These are phyloP conservation scores for Stichopus horrens DNA, from an alignment of 53 echinoderm and acorn worm genomes.

Conservation along the genomic window DNA sequence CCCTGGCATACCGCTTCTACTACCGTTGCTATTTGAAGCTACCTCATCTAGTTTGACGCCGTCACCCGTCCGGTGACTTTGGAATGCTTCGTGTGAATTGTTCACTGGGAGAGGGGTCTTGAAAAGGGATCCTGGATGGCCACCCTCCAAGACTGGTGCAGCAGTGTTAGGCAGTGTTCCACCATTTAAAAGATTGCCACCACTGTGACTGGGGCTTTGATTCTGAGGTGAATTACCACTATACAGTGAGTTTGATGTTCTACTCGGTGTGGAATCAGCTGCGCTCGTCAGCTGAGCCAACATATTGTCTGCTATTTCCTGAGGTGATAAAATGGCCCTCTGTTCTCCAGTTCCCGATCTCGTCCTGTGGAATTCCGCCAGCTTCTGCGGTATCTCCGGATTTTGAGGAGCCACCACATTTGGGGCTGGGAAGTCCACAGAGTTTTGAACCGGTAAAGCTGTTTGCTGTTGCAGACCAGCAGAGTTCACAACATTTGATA, in stretches of 20 bases:
- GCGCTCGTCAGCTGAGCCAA: constrained; percentile 79
- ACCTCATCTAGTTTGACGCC: neutral
- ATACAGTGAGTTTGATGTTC: neutral
- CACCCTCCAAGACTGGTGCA: neutral
- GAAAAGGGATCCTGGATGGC: constrained; percentile 47
- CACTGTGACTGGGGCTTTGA: constrained; percentile 26
- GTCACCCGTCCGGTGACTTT: neutral
- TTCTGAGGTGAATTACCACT: constrained; percentile 5
- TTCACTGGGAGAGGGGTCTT: constrained; percentile 64
- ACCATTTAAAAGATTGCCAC: constrained; percentile 30
- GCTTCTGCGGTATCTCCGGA: constrained; percentile 91
- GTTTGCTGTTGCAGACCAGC: neutral
- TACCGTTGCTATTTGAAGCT: too few species aligned
- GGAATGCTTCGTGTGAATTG: constrained; percentile 64
- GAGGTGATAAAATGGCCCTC: constrained; percentile 90
- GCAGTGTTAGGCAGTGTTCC: neutral
- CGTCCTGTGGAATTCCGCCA: constrained; percentile 85
- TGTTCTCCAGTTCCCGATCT: constrained; percentile 74
- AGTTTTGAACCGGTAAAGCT: constrained; percentile 59
- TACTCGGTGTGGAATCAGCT: constrained; percentile 5
- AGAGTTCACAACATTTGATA: constrained; percentile 1
- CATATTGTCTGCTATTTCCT: constrained; percentile 98
- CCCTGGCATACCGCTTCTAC: constrained; percentile 1
- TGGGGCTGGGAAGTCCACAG: constrained; percentile 88
- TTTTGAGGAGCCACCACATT: constrained; percentile 95